Base-by-base conservation (phyloP, 2,797 vertebrate species). In the Poeciliopsis infans region DNA sequence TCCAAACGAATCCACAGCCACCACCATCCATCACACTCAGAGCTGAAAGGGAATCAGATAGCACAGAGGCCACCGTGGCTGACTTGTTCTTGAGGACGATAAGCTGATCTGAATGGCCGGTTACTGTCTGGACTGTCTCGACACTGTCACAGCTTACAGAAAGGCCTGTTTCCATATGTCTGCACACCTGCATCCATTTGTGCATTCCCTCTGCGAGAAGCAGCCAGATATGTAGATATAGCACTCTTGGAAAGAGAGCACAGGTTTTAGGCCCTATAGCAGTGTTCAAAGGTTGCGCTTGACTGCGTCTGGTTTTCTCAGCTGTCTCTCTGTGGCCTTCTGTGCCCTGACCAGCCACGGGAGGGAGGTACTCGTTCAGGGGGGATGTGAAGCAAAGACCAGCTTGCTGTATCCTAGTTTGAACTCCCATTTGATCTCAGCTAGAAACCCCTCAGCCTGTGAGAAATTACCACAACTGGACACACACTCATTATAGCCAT, bases 251-350 rank as follows among this genome's bases (percentile, higher is more conserved):
- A 87, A 82, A 86, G 79, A 86, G 84, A 84, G 85, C 59, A 10
- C 64, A 73, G 84, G 80, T 87, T 87, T 83, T 81, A 79, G 81
- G 76, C 41, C 66, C 55, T 76, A 86, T 82, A 76, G 85, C 82
- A 85, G 73, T 87, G 89, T 93, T 96, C 94, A 95, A 95, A 96
- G 93, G 75, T 90, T 82, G 85, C 77, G 80, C 84, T 92, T 57
- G 64, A 92, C 92, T 92, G 83, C 87, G 88, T 87, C 92, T 94
- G 95, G 96, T 96, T 97, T 96, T 96, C 94, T 96, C 97, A 97
- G 96, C 96, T 97, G 96, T 96, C 94, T 96, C 94, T 89, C 89
- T 82, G 85, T 47, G 87, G 91, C 93, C 93, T 93, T 90, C 83
- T 79, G 88, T 94, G 93, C 88, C 95, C 90, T 91, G 85, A 85